Percentiles rank a stretch among this genome's conserved stretches.
Evolutionary conservation across 2,888 invertebrate species (phyloP).

Genomic region (Drosophila neonasuta): DNA sequence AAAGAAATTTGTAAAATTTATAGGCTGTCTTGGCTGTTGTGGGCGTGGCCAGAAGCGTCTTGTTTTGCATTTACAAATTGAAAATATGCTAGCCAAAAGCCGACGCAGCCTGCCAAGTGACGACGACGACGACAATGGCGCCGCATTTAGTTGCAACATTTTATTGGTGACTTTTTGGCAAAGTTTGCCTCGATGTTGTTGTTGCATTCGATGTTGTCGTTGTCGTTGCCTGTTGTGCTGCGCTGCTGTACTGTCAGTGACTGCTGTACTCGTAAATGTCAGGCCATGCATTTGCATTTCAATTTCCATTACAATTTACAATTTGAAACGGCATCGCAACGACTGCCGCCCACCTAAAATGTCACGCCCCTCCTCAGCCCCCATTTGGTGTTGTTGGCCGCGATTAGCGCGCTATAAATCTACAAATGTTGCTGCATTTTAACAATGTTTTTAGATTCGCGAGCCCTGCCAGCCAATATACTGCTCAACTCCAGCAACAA

Average conservation of each 20-base stretch:
- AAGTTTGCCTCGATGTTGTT: conserved; percentile 35
- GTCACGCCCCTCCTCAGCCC: conserved; percentile 19
- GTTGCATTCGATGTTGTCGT: conserved; percentile 11
- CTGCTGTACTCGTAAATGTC: conserved; percentile 73
- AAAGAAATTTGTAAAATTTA: conserved; percentile 44
- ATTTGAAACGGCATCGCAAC: conserved; percentile 48
- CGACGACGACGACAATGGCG: conserved; percentile 60
- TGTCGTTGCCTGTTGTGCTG: conserved; percentile 45
- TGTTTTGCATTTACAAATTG: conserved; percentile 77
- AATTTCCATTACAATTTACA: conserved; percentile 76
- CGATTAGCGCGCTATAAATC: conserved; percentile 78
- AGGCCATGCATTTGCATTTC: conserved; percentile 74
- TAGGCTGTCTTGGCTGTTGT: conserved; percentile 59
- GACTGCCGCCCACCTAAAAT: conserved; percentile 52
- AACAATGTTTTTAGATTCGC: conserved; percentile 66
- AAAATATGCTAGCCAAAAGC: conserved; percentile 61
- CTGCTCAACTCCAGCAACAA: conserved; percentile 4
- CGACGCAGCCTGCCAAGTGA: conserved; percentile 39
- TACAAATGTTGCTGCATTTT: conserved; percentile 73
- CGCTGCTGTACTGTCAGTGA: conserved; percentile 51
- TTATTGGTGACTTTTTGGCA: conserved; percentile 77
- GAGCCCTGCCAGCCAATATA: conserved; percentile 58
- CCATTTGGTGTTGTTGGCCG: conserved; percentile 64
- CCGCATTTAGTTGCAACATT: conserved; percentile 78
- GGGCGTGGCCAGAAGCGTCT: conserved; percentile 66